These are phyloP conservation scores for Champsocephalus gunnari DNA, from an alignment of 2,797 vertebrate genomes.

Conservation along the genomic window DNA sequence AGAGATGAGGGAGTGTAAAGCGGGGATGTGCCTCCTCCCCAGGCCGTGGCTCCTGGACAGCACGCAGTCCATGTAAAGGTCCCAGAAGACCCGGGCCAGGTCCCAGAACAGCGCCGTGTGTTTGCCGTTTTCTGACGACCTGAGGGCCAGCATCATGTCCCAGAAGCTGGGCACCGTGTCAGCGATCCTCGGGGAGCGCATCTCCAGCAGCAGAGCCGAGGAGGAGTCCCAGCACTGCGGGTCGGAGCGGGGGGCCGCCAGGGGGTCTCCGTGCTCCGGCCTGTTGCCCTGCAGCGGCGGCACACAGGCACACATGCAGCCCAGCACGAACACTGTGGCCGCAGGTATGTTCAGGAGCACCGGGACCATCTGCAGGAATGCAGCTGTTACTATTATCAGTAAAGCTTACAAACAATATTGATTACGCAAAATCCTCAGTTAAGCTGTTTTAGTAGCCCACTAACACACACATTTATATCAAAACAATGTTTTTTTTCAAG, in stretches of 20 bases:
- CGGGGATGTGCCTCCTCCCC: conserved; percentile 85
- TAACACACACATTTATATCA: background rate
- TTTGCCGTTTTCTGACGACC: conserved; percentile 91
- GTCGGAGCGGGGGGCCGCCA: conserved; percentile 85
- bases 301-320: conserved; percentile 74
- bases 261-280: conserved; percentile 86
- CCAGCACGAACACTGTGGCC: conserved; percentile 83
- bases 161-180: conserved; percentile 93
- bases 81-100: conserved; percentile 95
- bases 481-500: background rate
- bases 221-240: conserved; percentile 95
- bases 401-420: background rate
- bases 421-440: background rate
- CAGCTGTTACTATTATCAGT: background rate
- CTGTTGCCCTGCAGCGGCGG: conserved; percentile 76
- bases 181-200: conserved; percentile 91
- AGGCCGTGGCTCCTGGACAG: conserved; percentile 93
- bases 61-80: conserved; percentile 94
- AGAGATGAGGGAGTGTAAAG: conserved; percentile 76
- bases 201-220: conserved; percentile 89
- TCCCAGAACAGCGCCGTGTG: conserved; percentile 94
- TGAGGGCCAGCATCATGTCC: conserved; percentile 94
- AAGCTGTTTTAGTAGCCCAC: background rate
- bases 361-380: conserved; percentile 74
- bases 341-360: conserved; percentile 73